Base-by-base conservation (phyloP, 2,888 invertebrate species). In the Cotesia congregata region DNA sequence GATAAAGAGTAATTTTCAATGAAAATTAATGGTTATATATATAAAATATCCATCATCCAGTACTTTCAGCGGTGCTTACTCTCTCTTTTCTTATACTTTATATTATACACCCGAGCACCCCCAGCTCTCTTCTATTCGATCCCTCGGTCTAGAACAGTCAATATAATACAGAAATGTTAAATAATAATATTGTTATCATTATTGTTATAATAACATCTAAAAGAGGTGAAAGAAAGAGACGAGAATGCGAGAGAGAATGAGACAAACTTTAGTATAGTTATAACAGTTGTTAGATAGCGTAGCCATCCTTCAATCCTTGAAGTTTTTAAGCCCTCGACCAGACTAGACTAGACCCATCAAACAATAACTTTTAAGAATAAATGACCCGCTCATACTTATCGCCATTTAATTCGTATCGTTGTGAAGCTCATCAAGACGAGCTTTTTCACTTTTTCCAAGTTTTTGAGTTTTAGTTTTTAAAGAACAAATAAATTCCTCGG, bases 1-100 rank as follows among this genome's bases (percentile, higher is more conserved):
- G 86, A 88, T 88, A 88, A 89, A 88, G 86, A 88, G 88, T 86
- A 86, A 87, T 87, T 87, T 87, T 85, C 79, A 84, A 86, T 85
- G 85, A 84, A 85, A 85, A 85, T 85, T 83, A 87, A 87, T 84
- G 85, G 83, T 72, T 68, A 64, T 38, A 30, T 30, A 30, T 30
- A 30, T 30, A 30, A 3, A 30, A 30, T 30, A 50, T 50, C 50
- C 50, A 50, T 50, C 50, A 50, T 50, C 12, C 12, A 50, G 50
- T 50, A 12, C 50, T 50, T 80, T 80, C 81, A 82, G 80, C 83
- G 80, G 80, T 79, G 81, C 50, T 40, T 75, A 72, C 67, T 75
- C 15, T 12, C 41, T 40, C 69, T 75, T 72, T 41, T 38, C 6
- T 41, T 30, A 30, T 30, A 30, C 3, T 30, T 30, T 30, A 30